Conservation (phyloP, 2,797 vertebrate genomes). For the Coregonus sp. region DNA sequence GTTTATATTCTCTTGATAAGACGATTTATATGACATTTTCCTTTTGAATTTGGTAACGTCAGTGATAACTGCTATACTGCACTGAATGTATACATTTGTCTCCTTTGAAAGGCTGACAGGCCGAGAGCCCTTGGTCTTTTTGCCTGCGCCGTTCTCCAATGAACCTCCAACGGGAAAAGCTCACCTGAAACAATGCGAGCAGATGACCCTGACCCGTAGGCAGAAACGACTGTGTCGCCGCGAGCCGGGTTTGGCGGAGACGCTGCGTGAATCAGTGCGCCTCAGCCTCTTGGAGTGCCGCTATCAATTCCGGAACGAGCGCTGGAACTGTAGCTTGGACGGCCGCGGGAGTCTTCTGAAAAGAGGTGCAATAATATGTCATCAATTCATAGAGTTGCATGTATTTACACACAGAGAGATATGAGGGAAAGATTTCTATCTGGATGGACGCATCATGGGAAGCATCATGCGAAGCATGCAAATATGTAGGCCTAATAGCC, state of each 20-base stretch:
- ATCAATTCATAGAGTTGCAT: not conserved
- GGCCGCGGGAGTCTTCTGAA: conserved; percentile 91
- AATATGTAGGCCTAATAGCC: not conserved
- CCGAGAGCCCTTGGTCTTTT: conserved; percentile 86
- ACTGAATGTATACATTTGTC: not conserved
- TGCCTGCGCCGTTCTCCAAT: conserved; percentile 79
- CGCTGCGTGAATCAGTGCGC: conserved; percentile 88
- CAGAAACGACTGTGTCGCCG: conserved; percentile 92
- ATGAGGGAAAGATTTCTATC: not conserved
- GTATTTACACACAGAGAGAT: not conserved
- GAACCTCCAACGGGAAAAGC: conserved; percentile 74
- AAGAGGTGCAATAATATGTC: conserved; percentile 78
- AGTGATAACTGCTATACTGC: not conserved
- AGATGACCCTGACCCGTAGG: conserved; percentile 86
- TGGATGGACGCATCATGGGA: not conserved
- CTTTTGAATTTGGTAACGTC: not conserved
- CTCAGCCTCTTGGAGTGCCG: conserved; percentile 92
- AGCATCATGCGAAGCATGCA: not conserved
- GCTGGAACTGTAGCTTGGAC: conserved; percentile 98
- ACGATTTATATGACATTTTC: not conserved
- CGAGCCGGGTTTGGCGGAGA: conserved; percentile 93
- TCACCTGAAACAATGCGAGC: conserved; percentile 94
- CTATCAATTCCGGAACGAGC: conserved; percentile 92
- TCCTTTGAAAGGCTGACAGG: conserved; percentile 82
- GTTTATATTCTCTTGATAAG: not conserved